Evolutionary conservation across 2,888 invertebrate species (phyloP), one percentile per base, ranked within the genome.

Genomic region (Rhagophthalmus giganteus): DNA sequence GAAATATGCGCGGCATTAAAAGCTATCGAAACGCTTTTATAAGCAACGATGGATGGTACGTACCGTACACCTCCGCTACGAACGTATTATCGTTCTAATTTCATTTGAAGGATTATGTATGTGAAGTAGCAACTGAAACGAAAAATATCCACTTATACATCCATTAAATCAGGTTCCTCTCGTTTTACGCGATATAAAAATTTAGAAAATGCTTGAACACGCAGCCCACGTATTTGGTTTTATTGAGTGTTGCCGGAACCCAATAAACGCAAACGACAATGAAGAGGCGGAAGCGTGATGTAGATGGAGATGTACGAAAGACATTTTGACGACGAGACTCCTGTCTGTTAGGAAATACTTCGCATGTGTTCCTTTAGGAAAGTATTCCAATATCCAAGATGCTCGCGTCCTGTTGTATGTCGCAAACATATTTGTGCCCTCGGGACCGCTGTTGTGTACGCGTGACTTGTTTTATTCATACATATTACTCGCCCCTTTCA

Each of bases 181-280:
- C 16, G 14, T 38, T 24, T 20, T 9, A 7, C 11, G n/a, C 20
- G n/a, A 30, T 39, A 39, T 39, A 39, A 39, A 39, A 39, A 28
- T 41, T 31, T 41, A 30, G 20, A 41, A 31, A 41, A 32, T 14
- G 20, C 20, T 44, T 30, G 26, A 20, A 27, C 28, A 44, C 12
- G 28, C 34, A 44, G 27, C 25, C 55, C 65, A 63, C 65, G 65
- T 64, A 63, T 62, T 61, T 56, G 60, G 61, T 65, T 62, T 65
- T 64, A 65, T 65, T 64, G 65, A 64, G 64, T 63, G 62, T 61
- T 60, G 54, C 60, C 55, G 60, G 62, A 65, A 64, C 62, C 64
- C 60, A 65, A 65, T 65, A 65, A 64, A 64, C 63, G 62, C 58
- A 49, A 58, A 60, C 55, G 61, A 64, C 63, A 65, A 63, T 63